These are phyloP conservation scores for Origma solitaria DNA, from an alignment of 2,113 vertebrate genomes.

Conservation along the genomic window DNA sequence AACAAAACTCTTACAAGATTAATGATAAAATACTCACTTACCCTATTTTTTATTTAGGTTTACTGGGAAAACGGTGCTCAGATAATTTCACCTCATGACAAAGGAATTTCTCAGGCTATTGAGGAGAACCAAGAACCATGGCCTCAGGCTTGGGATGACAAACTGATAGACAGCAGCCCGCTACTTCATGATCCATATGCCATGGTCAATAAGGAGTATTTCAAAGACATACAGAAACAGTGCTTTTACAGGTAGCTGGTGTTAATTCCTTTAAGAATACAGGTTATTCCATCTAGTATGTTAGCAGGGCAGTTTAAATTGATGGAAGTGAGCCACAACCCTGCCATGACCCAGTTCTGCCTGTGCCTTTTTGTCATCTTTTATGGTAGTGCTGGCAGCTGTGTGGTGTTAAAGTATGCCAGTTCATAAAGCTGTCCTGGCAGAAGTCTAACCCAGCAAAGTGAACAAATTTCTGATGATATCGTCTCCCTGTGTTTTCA, in stretches of 20 bases:
- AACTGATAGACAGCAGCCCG: slow-evolving; percentile 68
- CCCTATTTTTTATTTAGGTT: slow-evolving; percentile 71
- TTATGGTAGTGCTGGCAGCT: neutral
- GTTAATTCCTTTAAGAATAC: neutral
- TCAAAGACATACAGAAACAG: slow-evolving; percentile 86
- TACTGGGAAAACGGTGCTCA: slow-evolving; percentile 97
- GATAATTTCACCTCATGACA: slow-evolving; percentile 92
- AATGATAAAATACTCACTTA: neutral
- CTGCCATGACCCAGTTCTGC: neutral
- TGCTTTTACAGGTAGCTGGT: slow-evolving; percentile 87
- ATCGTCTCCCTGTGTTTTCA: neutral
- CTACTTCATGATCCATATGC: slow-evolving; percentile 83
- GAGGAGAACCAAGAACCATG: slow-evolving; percentile 90
- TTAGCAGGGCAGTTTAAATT: neutral
- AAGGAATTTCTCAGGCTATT: slow-evolving; percentile 86
- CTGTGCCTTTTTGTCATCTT: neutral
- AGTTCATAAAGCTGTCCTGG: neutral
- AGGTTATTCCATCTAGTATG: neutral
- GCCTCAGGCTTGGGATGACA: slow-evolving; percentile 87
- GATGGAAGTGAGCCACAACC: neutral
- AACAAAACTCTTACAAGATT: neutral
- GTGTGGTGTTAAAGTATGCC: neutral
- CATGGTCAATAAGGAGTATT: slow-evolving; percentile 80
- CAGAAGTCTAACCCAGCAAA: neutral
- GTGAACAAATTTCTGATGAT: neutral